These are phyloP conservation scores for Harpagifer antarcticus DNA, from an alignment of 2,797 vertebrate species.

Conservation along the genomic window DNA sequence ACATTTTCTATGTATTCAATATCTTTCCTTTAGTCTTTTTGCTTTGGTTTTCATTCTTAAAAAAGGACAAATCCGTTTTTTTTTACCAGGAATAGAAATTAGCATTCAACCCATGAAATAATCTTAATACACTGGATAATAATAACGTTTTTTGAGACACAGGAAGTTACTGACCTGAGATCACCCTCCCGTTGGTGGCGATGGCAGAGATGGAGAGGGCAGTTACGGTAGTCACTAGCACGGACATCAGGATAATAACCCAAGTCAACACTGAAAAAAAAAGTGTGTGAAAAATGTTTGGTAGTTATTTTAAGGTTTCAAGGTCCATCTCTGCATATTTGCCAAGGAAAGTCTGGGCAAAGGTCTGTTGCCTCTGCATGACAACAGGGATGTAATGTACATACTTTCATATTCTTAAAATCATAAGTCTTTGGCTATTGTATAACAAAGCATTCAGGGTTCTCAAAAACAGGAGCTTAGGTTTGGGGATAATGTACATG, in stretches of 20 bases:
- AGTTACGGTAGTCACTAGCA: conserved; percentile 79
- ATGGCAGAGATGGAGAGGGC: conserved; percentile 85
- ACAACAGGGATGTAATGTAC: not conserved
- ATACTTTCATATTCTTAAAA: not conserved
- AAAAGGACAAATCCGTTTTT: not conserved
- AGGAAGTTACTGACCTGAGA: conserved; percentile 73
- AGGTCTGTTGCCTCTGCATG: too few species aligned
- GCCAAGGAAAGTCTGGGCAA: too few species aligned
- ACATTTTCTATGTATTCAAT: too few species aligned
- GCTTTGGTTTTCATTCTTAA: not conserved
- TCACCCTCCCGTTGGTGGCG: conserved; percentile 85
- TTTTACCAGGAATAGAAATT: too few species aligned
- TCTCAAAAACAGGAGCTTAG: too few species aligned
- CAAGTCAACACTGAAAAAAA: conserved; percentile 79
- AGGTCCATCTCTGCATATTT: not conserved
- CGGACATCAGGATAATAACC: conserved; percentile 84
- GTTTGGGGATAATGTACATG: too few species aligned
- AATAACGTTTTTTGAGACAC: not conserved
- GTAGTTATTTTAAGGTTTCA: not conserved
- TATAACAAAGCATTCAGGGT: too few species aligned
- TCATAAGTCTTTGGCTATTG: not conserved
- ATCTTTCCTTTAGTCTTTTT: too few species aligned
- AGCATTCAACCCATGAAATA: not conserved
- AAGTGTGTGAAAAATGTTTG: not conserved
- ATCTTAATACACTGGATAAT: not conserved